Evolutionary conservation across 2,797 vertebrate species (phyloP), one percentile per base, ranked within the genome.

Genomic region (Aplochiton taeniatus): DNA sequence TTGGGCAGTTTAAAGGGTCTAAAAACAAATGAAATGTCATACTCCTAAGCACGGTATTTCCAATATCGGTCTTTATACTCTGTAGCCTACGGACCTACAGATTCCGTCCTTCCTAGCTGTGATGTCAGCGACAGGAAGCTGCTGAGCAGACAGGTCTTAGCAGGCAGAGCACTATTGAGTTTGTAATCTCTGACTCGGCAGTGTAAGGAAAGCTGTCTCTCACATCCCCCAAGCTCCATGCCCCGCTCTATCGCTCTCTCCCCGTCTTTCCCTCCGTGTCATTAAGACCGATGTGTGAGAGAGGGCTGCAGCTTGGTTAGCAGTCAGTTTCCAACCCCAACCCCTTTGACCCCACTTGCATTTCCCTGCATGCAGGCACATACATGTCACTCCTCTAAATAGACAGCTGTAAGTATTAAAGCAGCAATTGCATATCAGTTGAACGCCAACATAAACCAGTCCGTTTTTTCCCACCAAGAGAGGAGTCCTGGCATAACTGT

Each of bases 111-210:
- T 31, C 3, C 31, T 31, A 31, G 31, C 6, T 2, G 31, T 31
- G 31, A 31, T 75, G 75, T 81, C 59, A 64, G 83, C 58, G 49
- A 76, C 77, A 88, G 82, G 82, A 89, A 85, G 85, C 83, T 83
- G 84, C 84, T 84, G 82, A 86, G 82, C 84, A 82, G 81, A 87
- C 76, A 75, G 77, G 76, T 83, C 73, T 42, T 58, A 84, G 73
- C 79, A 74, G 69, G 72, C 78, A 73, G 73, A 88, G 76, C 68
- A 86, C 79, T 83, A 88, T 69, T 78, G 81, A 87, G 84, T 87
- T 86, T 86, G 83, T 88, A 90, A 87, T 86, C 86, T 85, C 74
- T 88, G 85, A 87, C 82, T 82, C 80, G 67, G 82, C 73, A 75
- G 72, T 79, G 68, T 78, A 80, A 82, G 80, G 81, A 77, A 75